Evolutionary conservation across 2,888 invertebrate genomes (phyloP), one percentile per base, ranked within the genome.

Genomic region (Drosophila setosimentum): DNA sequence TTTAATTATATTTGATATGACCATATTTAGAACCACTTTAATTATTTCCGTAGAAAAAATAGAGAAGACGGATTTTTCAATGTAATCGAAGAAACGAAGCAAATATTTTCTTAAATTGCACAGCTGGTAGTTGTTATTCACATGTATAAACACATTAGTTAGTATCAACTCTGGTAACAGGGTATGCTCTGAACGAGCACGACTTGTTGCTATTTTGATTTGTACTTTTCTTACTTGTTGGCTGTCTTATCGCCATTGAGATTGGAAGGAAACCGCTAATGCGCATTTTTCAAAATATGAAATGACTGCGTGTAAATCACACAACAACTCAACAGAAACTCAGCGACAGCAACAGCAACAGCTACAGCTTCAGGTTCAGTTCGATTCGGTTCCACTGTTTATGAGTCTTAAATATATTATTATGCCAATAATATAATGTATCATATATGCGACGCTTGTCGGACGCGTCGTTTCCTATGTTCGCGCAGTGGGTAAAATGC

Each of bases 351-450:
- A 13, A 21, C 6, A 42, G 42, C n/a, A 5, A 35, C 16, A 35
- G 35, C 18, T 2, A 16, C 18, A 32, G 13, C 35, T 27, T 33
- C 24, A 27, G 51, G 45, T 27, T 50, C 53, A 30, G n/a, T 29
- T 59, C 40, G 49, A 29, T 50, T 60, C 50, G 33, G 62, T 40
- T 54, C 40, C 51, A 58, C 59, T 42, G 59, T 62, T 70, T 77
- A 70, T 71, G 57, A 49, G 71, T 53, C 58, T 67, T 79, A 75
- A 77, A 83, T 84, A 79, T 79, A 83, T 83, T 84, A 83, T 84
- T 82, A 76, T 82, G 82, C 71, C 83, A 83, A 84, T 83, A 83
- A 73, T 83, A 76, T 73, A 83, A 83, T 83, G 76, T 76, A 83
- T 82, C 78, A 82, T 69, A 63, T 40, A 42, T 57, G 30, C 21